phyloP scores from a whole-genome alignment of 64 coral and sea anemone species.

The Orbicella faveolata region DNA sequence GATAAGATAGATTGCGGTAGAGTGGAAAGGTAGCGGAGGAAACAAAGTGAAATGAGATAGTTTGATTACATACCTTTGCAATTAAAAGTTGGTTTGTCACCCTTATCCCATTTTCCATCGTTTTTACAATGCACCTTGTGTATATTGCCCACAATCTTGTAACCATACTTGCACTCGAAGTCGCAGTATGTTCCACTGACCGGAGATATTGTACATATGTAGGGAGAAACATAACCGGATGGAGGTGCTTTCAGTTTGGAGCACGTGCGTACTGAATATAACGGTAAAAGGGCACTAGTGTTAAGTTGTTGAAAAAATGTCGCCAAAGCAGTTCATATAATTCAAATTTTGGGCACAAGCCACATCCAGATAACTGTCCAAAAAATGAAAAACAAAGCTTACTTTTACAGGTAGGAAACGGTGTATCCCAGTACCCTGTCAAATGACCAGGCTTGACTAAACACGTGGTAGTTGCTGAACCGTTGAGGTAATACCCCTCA shows the following conservation, averaged over 20 bases:
- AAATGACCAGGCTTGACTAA: slow-evolving; percentile 36
- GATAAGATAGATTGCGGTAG: no score
- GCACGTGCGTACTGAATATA: slow-evolving; percentile 30
- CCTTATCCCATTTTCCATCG: slow-evolving; percentile 33
- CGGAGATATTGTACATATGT: slow-evolving; percentile 28
- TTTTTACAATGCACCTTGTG: slow-evolving; percentile 12
- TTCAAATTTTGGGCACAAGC: no score
- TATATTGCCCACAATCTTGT: neutral
- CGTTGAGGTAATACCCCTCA: slow-evolving; percentile 42
- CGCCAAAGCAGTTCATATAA: no score
- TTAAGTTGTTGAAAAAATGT: no score
- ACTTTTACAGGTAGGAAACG: slow-evolving; percentile 16
- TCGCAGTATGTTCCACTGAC: slow-evolving; percentile 47
- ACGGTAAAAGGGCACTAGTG: neutral
- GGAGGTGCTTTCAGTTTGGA: slow-evolving; percentile 16
- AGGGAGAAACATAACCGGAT: slow-evolving; percentile 52
- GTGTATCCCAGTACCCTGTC: slow-evolving; percentile 27
- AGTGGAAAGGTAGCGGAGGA: no score
- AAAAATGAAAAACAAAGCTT: neutral
- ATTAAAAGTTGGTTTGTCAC: neutral
- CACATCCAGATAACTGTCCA: no score
- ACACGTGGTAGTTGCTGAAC: slow-evolving; percentile 22
- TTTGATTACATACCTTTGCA: slow-evolving; percentile 21
- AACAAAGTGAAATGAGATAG: no score
- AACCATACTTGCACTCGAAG: slow-evolving; percentile 46